phyloP scores from a whole-genome alignment of 1,140 invertebrate species.

The Megathymus violae region DNA sequence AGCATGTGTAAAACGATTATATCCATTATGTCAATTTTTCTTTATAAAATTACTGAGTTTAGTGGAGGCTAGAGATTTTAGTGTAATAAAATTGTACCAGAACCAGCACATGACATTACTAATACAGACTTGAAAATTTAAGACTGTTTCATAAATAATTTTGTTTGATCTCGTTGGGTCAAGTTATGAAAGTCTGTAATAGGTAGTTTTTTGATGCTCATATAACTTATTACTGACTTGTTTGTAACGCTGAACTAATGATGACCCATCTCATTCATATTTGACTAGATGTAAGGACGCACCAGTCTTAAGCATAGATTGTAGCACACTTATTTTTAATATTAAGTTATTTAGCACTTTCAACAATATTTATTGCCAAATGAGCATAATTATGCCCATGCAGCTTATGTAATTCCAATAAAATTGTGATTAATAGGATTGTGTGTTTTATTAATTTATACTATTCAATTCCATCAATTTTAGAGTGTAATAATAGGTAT shows the following conservation, averaged over 20 bases:
- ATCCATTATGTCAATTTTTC: slow-evolving; percentile 19
- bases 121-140: not conserved
- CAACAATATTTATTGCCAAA: slow-evolving; percentile 76
- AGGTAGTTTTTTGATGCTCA: too few species aligned
- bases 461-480: too few species aligned
- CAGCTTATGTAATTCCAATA: slow-evolving; percentile 80
- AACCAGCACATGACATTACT: not conserved
- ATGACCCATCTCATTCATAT: slow-evolving; percentile 22
- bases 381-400: slow-evolving; percentile 68
- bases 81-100: not conserved
- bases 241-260: not conserved
- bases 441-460: slow-evolving; percentile 34
- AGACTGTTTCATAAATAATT: not conserved
- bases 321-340: slow-evolving; percentile 65
- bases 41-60: not conserved
- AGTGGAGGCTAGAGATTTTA: slow-evolving; percentile 1
- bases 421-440: slow-evolving; percentile 76
- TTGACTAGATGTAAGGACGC: slow-evolving; percentile 52
- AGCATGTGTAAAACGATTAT: slow-evolving; percentile 39
- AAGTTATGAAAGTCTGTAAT: too few species aligned
- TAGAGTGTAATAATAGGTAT: too few species aligned
- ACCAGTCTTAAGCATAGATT: slow-evolving; percentile 74
- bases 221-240: not conserved
- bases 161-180: not conserved
- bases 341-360: slow-evolving; percentile 77